These are phyloP conservation scores for Meloidogyne chitwoodi DNA, from an alignment of 1,140 invertebrate genomes.

Conservation along the genomic window DNA sequence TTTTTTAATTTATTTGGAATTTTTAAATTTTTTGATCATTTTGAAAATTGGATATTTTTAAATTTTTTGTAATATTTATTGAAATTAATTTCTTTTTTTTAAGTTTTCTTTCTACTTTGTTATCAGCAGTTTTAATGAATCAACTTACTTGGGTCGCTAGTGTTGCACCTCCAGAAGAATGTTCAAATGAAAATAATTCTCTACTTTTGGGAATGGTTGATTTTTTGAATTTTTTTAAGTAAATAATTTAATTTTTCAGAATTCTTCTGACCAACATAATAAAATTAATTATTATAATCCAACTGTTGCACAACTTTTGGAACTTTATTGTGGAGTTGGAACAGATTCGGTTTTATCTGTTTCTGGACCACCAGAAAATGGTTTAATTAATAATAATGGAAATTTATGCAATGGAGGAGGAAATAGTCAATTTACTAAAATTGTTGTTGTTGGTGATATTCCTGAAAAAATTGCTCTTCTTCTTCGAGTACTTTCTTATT, in stretches of 20 bases:
- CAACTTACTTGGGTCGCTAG: conserved; percentile 38
- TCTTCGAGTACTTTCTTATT: conserved; percentile 36
- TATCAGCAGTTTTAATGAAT: conserved; percentile 41
- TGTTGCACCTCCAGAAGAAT: conserved; percentile 36
- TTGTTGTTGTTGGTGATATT: conserved; percentile 37
- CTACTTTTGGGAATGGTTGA: conserved; percentile 35
- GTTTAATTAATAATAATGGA: too few species aligned
- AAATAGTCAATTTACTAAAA: conserved; percentile 27
- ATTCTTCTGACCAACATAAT: conserved; percentile 17
- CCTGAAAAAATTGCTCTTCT: conserved; percentile 26
- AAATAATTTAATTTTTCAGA: conserved; percentile 13
- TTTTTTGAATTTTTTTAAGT: conserved; percentile 2
- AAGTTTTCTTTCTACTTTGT: conserved; percentile 38
- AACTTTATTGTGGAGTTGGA: conserved; percentile 33
- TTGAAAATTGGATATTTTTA: neutral
- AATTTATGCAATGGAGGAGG: neutral
- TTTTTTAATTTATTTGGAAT: neutral
- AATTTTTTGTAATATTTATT: neutral
- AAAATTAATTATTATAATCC: conserved; percentile 34
- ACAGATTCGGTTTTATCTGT: neutral
- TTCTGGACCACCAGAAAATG: too few species aligned
- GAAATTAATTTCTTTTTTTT: conserved; percentile 14
- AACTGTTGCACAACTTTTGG: conserved; percentile 34
- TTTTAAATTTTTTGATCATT: neutral
- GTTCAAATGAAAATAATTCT: conserved; percentile 18